These are phyloP conservation scores for Sericinus montela DNA, from an alignment of 2,888 invertebrate genomes.

Conservation along the genomic window DNA sequence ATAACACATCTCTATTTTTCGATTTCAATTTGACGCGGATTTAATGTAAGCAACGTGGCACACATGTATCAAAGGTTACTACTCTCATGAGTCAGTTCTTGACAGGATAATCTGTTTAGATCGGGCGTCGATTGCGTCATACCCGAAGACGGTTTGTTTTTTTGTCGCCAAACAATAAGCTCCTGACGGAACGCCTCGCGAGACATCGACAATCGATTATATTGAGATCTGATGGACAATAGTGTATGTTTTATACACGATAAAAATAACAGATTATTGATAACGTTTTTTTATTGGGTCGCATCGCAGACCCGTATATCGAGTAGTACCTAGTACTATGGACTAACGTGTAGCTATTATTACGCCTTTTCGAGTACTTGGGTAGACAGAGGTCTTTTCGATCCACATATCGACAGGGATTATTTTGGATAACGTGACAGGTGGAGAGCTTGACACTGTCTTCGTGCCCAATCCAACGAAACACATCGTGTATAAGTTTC, in stretches of 20 bases:
- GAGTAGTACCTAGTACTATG: too few relatives aligned
- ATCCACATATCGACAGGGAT: too few relatives aligned
- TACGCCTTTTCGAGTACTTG: too few relatives aligned
- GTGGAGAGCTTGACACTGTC: too few relatives aligned
- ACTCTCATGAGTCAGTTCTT: conserved; percentile 46
- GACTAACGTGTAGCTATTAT: too few relatives aligned
- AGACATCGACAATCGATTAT: conserved; percentile 26
- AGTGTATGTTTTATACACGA: too few relatives aligned
- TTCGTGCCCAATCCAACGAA: too few relatives aligned
- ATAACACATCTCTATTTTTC: neutral
- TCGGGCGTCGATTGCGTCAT: conserved; percentile 59
- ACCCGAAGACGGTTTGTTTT: conserved; percentile 28
- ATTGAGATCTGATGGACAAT: conserved; percentile 3
- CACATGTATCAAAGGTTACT: conserved; percentile 17
- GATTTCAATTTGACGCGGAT: neutral
- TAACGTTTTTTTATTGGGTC: conserved; percentile 7
- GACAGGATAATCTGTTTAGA: conserved; percentile 51
- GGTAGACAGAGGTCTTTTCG: too few relatives aligned
- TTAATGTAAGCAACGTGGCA: conserved; percentile 1
- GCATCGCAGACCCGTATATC: neutral
- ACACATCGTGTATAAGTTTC: too few relatives aligned
- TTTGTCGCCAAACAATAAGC: conserved; percentile 25
- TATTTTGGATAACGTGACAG: too few relatives aligned
- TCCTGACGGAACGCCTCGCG: conserved; percentile 24
- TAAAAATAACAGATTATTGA: conserved; percentile 2